Percentiles rank a stretch among this genome's conserved stretches.
phyloP scores from a whole-genome alignment of 2,888 invertebrate species.

The Idaea straminata region DNA sequence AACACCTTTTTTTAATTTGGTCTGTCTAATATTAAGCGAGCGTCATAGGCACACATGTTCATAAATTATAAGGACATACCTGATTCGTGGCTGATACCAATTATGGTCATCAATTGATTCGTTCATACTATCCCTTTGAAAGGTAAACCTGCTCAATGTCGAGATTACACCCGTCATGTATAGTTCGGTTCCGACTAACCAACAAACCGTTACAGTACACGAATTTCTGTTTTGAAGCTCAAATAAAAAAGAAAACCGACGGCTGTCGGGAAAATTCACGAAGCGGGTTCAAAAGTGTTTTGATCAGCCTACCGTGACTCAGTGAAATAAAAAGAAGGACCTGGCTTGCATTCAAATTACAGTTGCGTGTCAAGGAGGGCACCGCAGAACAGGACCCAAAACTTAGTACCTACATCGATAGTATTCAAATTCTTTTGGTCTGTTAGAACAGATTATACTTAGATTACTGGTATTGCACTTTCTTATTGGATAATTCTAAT shows the following conservation, averaged over 20 bases:
- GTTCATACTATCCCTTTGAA: too few species aligned
- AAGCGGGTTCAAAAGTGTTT: constrained; percentile 46
- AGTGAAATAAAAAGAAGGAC: constrained; percentile 44
- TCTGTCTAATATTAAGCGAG: too few species aligned
- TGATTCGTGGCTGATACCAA: too few species aligned
- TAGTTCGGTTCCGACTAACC: background rate
- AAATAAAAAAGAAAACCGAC: constrained; percentile 26
- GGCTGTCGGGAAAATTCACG: constrained; percentile 35
- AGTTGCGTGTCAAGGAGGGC: constrained; percentile 34
- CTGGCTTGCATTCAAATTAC: constrained; percentile 53
- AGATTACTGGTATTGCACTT: too few species aligned
- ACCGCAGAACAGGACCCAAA: constrained; percentile 40
- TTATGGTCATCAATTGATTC: too few species aligned
- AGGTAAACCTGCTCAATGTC: too few species aligned
- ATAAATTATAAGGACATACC: too few species aligned
- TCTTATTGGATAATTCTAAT: too few species aligned
- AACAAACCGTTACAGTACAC: constrained; percentile 11
- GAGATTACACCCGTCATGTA: background rate
- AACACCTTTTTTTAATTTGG: too few species aligned
- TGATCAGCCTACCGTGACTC: constrained; percentile 53
- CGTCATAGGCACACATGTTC: too few species aligned
- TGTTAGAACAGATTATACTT: too few species aligned
- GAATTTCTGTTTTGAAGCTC: constrained; percentile 19
- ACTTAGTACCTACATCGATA: constrained; percentile 1
- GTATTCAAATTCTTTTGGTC: too few species aligned